Base-by-base conservation (phyloP, 2,888 invertebrate species). In the Lathronympha strigana region DNA sequence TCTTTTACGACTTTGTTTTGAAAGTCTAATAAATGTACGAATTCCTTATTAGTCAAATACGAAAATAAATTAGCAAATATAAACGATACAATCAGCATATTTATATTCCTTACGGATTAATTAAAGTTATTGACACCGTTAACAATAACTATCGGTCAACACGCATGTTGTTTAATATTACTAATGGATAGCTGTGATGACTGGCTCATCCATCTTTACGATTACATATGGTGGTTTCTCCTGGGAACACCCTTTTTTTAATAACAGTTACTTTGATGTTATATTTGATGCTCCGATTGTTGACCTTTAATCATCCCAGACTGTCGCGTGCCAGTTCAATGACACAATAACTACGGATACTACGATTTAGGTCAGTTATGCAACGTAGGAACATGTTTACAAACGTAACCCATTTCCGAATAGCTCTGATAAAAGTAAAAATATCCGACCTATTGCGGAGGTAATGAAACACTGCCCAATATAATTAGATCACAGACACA, bases 401-500 rank as follows among this genome's bases (percentile, higher is more conserved):
- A 54, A 55, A 36, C 47, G 23, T 54, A 28, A 45, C 33, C 21
- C 47, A 38, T 53, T 45, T 53, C 36, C 38, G 36, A 53, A 47
- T 25, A 19, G 1, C 21, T 43, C n/a, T 15, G 40, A 49, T 63
- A 25, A 63, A 57, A 60, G 23, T 36, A 61, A 19, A 53, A 54
- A 66, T 74, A 71, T 76, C 76, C 80, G 83, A 83, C 83, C 84
- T 80, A 81, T 78, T 77, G 72, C 63, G 74, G 73, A 71, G 71
- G 72, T 73, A 74, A 73, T 76, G 74, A 74, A 70, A 80, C 78
- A 77, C 77, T 58, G 71, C 61, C 66, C 68, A 72, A 71, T 85
- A 86, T 81, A 84, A 81, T 83, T 86, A 85, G 80, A 62, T 58
- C 75, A 57, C 71, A 69, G 82, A 79, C 84, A 84, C 87, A 83